Base-by-base conservation (phyloP, 2,113 vertebrate genomes). In the Tupaia tana region DNA sequence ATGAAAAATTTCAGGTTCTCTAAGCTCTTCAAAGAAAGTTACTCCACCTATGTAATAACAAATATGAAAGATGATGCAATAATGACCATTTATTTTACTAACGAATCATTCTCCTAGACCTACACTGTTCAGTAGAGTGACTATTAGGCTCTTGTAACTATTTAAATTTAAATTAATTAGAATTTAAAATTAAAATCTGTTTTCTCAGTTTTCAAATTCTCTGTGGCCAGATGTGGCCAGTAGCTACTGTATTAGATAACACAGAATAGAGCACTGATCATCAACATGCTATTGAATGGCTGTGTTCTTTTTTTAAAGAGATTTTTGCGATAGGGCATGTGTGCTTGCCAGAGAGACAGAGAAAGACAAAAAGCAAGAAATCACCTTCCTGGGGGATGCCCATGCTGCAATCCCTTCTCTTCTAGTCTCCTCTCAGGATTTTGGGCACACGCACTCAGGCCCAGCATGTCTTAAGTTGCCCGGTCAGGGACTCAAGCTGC, bases 101-200 rank as follows among this genome's bases (percentile, higher is more conserved):
- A 43, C 58, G 25, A 90, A 25, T 71, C 6, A 4, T 67, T 69
- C 67, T 73, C 15, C 18, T 10, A 4, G 27, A 18, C 56, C 61
- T 80, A 15, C 7, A 2, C 15, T 70, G 0, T 93, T 89, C 31
- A 67, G 6, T 64, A 59, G 4, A 93, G n/a, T 93, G 84, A 20
- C 31, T 82, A 14, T 86, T 69, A 24, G 31, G 18, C 22, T 85
- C 29, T 14, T 52, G 14, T 14, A 27, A 59, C 52, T 73, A 79
- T 69, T 86, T 67, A 77, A 18, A 67, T 87, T 63, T 78, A 91
- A 93, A 93, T 86, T 91, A 81, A 90, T 69, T 91, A 27, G n/a
- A 92, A 70, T 34, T 61, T 7, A 9, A 91, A 25, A 58, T 18
- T 54, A 67, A 84, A 43, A 52, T 88, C n/a, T 8, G 27, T 0